A percentile compares a stretch with the other conserved stretches of the same genome.
Conservation (phyloP, 1,140 invertebrate species). For the Myzus persicae region DNA sequence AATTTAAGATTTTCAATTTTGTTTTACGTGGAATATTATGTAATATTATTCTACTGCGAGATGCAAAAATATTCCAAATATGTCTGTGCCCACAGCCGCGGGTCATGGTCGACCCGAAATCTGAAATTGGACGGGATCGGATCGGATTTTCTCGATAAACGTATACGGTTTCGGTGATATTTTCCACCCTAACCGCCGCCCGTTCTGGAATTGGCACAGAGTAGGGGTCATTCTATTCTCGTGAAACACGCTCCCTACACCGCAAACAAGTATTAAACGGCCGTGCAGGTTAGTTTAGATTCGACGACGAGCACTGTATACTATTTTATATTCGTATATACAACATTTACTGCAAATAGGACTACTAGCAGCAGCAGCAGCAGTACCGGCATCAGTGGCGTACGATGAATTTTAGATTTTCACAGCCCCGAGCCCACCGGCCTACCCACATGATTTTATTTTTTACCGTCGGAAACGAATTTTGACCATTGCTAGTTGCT, state of each 20-base stretch:
- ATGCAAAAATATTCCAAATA: neutral
- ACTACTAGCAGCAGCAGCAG: neutral
- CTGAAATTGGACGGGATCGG: neutral
- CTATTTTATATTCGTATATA: neutral
- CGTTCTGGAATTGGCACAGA: neutral
- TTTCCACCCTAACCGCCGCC: neutral
- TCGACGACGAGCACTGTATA: neutral
- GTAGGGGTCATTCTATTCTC: neutral
- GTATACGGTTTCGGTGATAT: neutral
- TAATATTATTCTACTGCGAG: neutral
- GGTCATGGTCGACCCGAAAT: neutral
- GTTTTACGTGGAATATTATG: neutral
- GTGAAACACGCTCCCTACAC: neutral
- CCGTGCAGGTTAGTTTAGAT: neutral
- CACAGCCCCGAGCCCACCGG: too few relatives aligned
- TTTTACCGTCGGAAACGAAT: neutral
- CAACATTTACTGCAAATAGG: neutral
- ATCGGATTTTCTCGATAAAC: neutral
- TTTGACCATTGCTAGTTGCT: neutral
- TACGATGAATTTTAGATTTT: constrained; percentile 19
- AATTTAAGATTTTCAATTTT: neutral
- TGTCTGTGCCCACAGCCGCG: neutral
- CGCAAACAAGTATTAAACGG: neutral
- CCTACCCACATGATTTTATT: neutral
- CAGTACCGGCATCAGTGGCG: too few relatives aligned